These are phyloP conservation scores for Euspilapteryx auroguttella DNA, from an alignment of 2,888 invertebrate genomes.

Conservation along the genomic window DNA sequence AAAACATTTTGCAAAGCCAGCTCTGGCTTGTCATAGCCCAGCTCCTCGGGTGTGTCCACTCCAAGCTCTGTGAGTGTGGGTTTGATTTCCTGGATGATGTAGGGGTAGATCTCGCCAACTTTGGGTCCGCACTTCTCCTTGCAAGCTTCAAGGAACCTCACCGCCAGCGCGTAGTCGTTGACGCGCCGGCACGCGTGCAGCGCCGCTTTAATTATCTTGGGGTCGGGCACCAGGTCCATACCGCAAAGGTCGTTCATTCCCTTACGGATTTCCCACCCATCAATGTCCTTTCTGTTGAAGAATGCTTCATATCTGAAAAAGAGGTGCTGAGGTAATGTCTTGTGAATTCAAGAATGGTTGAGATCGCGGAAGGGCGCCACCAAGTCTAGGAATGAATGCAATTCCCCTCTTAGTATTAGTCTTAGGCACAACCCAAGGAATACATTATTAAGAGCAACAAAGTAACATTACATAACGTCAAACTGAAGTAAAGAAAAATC, in stretches of 20 bases:
- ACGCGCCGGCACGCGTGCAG: constrained; percentile 89
- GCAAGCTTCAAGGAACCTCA: constrained; percentile 90
- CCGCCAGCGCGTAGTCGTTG: constrained; percentile 91
- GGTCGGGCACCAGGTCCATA: constrained; percentile 92
- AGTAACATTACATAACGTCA: constrained; percentile 56
- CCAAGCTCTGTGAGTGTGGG: constrained; percentile 94
- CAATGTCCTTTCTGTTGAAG: constrained; percentile 86
- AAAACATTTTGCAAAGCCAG: constrained; percentile 78
- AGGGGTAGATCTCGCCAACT: constrained; percentile 80
- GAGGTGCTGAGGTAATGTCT: too few relatives aligned
- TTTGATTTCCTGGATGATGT: constrained; percentile 84
- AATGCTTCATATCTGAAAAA: constrained; percentile 72
- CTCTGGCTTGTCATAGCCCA: constrained; percentile 97
- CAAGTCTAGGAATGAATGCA: too few relatives aligned
- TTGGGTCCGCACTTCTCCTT: constrained; percentile 84
- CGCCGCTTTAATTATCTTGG: constrained; percentile 83
- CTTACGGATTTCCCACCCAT: constrained; percentile 93
- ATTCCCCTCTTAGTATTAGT: too few relatives aligned
- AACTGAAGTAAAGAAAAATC: constrained; percentile 13
- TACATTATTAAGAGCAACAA: too few relatives aligned
- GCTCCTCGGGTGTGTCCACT: constrained; percentile 89
- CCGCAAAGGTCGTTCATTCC: constrained; percentile 87
- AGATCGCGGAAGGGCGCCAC: too few relatives aligned
- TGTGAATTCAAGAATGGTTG: too few relatives aligned
- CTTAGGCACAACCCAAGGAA: too few relatives aligned